Base-by-base conservation (phyloP, 1,140 invertebrate genomes). In the Drosophila parabipectinata region DNA sequence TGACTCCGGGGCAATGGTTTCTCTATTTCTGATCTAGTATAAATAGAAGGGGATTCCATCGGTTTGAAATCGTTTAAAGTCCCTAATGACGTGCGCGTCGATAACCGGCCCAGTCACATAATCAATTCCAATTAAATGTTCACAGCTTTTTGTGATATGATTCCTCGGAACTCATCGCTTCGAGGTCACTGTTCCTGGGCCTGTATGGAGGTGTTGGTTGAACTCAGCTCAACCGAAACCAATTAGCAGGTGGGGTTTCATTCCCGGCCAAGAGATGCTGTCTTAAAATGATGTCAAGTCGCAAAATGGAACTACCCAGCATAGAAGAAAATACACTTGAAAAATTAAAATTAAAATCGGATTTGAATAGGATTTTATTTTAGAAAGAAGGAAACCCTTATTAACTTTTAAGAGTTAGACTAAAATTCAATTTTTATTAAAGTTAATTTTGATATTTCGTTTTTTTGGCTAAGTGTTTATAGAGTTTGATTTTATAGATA, bases 161-260 rank as follows among this genome's bases (percentile, higher is more conserved):
- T 32, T 32, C 32, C 39, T 67, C 39, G 41, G 41, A 48, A 10
- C 12, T 30, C 5, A 26, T 24, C 26, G 39, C 41, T 39, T 48
- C 64, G 67, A 71, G 67, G 67, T 69, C 67, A 71, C 63, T 71
- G 67, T 71, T 71, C 67, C 67, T 69, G 50, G 39, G 51, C 6
- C 26, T 30, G 14, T 10, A 28, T 30, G 54, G 58, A 83, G 77
- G 67, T 80, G 72, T 80, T 59, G 67, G 63, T 45, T 66, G 72
- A 48, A 53, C n/a, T 15, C 55, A 34, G 58, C 28, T 60, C 48
- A 48, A 53, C 75, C 66, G 58, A 80, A 72, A 61, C 66, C 71
- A 83, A 80, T 83, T 85, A 85, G 66, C 77, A 77, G 54, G 8
- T 63, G 39, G 34, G 26, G 60, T 52, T 60, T 50, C 69, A 59